Evolutionary conservation across 2,113 vertebrate species (phyloP), one percentile per base, ranked within the genome.

Genomic region (Oncorhynchus keta): DNA sequence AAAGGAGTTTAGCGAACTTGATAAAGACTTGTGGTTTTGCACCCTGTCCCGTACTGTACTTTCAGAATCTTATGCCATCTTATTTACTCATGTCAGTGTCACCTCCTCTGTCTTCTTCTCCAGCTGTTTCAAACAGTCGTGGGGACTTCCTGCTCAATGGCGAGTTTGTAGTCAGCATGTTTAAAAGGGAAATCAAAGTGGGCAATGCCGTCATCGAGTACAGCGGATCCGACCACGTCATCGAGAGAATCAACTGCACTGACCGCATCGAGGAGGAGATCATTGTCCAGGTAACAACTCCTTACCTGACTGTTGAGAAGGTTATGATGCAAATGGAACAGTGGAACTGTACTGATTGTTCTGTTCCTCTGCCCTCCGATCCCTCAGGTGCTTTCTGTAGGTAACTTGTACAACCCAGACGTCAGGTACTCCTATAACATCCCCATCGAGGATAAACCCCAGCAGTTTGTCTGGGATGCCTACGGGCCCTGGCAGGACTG

Each of bases 91-190:
- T 18, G 16, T 18, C 14, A 55, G 51, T 3, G 51, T 5, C 5
- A 20, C 74, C 30, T 78, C 74, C 73, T 73, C 26, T 77, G 66
- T 82, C 72, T 86, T 62, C 66, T 75, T 78, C 39, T 61, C 45
- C 92, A 99, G 98, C 97, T 77, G 93, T 99, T 89, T 95, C 97
- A 81, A 97, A 95, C 90, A 95, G 95, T 85, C 94, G 93, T 85
- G 97, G 95, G 82, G 98, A 97, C 89, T 99, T 96, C 93, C 94
- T 99, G 90, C 94, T 99, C 68, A 99, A 99, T 76, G 98, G 98
- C 84, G 95, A 98, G 86, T 99, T 97, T 87, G 96, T 99, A 79
- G 97, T 99, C 92, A 98, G 96, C 81, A 99, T 99, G 98, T 98
- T 98, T 92, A 99, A 98, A 95, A 97, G 95, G 94, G 97, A 99